These are phyloP conservation scores for Gnathonemus echidnorhynchus DNA, from an alignment of 2,113 vertebrate genomes.

Conservation along the genomic window DNA sequence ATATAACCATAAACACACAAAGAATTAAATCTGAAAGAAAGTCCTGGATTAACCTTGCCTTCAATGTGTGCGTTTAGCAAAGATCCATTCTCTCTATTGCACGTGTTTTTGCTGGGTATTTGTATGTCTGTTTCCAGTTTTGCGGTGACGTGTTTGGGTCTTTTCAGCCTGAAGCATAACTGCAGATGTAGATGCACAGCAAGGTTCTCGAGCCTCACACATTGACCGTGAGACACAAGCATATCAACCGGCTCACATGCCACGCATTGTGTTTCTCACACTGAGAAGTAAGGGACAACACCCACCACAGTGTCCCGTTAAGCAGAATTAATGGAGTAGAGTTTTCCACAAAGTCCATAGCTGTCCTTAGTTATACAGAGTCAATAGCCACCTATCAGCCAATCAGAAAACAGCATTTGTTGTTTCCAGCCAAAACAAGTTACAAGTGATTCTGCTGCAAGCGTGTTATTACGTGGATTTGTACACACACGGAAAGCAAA, in stretches of 20 bases:
- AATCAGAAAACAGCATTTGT: background rate
- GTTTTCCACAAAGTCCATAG: no score
- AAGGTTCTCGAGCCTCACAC: background rate
- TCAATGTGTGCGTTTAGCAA: background rate
- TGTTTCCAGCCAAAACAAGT: background rate
- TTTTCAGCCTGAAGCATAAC: background rate
- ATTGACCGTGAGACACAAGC: background rate
- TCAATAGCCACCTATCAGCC: background rate
- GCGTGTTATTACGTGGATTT: background rate
- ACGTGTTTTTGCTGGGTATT: background rate
- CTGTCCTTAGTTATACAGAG: background rate
- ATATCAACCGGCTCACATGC: background rate
- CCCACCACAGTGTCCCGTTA: background rate
- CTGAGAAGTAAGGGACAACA: background rate
- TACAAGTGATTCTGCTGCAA: background rate
- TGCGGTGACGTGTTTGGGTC: background rate
- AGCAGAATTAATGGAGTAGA: background rate
- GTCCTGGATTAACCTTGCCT: background rate
- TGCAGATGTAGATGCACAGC: background rate
- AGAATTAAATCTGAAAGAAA: background rate
- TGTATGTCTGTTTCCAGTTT: background rate
- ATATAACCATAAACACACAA: background rate
- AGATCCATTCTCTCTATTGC: background rate
- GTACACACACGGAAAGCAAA: background rate
- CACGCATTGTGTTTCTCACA: background rate